Conservation (phyloP, 2,797 vertebrate genomes). For the Psittacula derbiana region DNA sequence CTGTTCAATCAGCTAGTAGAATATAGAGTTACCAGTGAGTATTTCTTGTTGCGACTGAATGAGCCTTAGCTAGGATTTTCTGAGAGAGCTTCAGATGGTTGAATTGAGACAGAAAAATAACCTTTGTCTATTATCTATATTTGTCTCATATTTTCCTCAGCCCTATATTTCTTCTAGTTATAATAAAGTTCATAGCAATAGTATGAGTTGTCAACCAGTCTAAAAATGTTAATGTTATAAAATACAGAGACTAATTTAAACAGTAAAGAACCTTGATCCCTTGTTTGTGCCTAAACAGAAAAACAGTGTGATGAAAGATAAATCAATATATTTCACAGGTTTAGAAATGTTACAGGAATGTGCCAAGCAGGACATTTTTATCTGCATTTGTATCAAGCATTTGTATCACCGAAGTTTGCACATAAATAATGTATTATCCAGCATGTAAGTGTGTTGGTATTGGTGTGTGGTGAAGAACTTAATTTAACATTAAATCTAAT, state of each 20-base stretch:
- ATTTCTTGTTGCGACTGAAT: not conserved
- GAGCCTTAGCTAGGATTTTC: not conserved
- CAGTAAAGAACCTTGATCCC: slow-evolving; percentile 44
- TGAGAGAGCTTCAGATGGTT: not conserved
- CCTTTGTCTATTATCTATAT: not conserved
- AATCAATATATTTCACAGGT: not conserved
- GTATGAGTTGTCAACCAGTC: slow-evolving; percentile 3
- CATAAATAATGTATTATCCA: not conserved
- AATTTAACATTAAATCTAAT: too few relatives aligned
- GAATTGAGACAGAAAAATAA: not conserved
- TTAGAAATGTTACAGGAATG: not conserved
- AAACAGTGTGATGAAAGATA: not conserved
- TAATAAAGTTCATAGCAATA: not conserved
- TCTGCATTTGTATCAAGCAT: not conserved
- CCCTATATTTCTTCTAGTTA: not conserved
- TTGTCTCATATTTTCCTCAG: not conserved
- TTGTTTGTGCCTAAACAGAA: slow-evolving; percentile 11
- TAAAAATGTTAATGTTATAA: slow-evolving; percentile 3
- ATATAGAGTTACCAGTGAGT: not conserved
- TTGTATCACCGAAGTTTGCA: not conserved
- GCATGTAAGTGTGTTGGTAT: not conserved
- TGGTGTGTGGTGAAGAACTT: not conserved
- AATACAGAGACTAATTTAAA: not conserved
- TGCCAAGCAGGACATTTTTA: not conserved
- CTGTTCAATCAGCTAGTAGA: not conserved